A percentile compares a stretch with the other conserved stretches of the same genome.
These are phyloP conservation scores for Oceanites oceanicus DNA, from an alignment of 2,113 vertebrate genomes.

Conservation along the genomic window DNA sequence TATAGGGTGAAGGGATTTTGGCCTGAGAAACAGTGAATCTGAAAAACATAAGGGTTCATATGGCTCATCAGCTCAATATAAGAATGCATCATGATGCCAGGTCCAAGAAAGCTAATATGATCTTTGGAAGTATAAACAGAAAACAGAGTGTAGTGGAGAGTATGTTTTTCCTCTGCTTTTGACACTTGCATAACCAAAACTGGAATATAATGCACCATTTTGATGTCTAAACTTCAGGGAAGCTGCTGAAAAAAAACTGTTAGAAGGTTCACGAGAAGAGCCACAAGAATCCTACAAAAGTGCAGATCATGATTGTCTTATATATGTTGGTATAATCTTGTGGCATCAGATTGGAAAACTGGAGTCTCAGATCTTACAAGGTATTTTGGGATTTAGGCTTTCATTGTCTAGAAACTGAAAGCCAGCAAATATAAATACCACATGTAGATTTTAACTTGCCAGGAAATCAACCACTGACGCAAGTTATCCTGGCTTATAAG, in stretches of 20 bases:
- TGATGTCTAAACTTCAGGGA: background rate
- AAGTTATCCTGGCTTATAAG: background rate
- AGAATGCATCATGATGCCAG: background rate
- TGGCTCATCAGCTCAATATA: background rate
- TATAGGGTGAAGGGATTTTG: background rate
- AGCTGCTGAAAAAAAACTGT: background rate
- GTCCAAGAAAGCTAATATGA: background rate
- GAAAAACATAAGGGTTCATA: background rate
- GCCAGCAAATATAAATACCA: background rate
- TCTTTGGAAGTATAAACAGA: background rate
- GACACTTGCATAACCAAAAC: background rate
- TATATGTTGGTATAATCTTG: background rate
- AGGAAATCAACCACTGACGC: background rate
- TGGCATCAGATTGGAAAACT: background rate
- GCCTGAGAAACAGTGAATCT: background rate
- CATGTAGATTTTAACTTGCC: background rate
- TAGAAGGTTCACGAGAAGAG: background rate
- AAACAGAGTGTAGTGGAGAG: background rate
- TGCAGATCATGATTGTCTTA: background rate
- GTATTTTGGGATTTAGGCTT: background rate
- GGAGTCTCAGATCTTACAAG: background rate
- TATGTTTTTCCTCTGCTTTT: background rate
- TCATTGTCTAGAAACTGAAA: background rate
- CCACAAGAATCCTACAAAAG: background rate
- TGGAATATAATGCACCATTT: background rate